Base-by-base conservation (phyloP, 92 coral and sea anemone species). In the Porites lobata region DNA sequence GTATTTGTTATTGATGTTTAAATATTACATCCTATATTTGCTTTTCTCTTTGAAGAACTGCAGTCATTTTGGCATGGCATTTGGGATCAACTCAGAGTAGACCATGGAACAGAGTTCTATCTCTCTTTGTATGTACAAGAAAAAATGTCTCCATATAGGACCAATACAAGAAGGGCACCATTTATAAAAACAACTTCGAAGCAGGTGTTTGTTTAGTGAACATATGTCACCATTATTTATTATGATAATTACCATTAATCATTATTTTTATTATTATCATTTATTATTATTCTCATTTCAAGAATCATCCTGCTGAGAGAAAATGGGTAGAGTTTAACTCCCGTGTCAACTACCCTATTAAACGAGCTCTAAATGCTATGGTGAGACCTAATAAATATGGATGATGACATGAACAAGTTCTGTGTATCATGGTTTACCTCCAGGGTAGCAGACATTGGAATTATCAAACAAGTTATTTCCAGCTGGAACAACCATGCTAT, bases 51-150 rank as follows among this genome's bases (percentile, higher is more conserved):
- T 71, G 18, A 79, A 78, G 26, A 47, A 24, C 84, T 54, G 90
- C 86, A 10, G 77, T 83, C 59, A 9, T 90, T 90, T 15, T 81
- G 84, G 65, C 80, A 68, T 69, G 78, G 13, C 14, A 75, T 92
- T 71, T 92, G 93, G 95, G 93, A 92, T 82, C 95, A 92, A 81
- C 19, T 85, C 22, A 72, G 92, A 56, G 91, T 92, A 13, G 95
- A 92, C 68, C 92, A 84, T 76, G 95, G 95, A 52, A 85, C 82
- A 69, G 92, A 92, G 81, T 92, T 92, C 71, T 89, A 89, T 77
- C 59, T 54, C 59, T 54, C 59, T 13, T 54, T 54, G 14, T 54
- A 54, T 77, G 57, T 82, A 72, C 94, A 91, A 78, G 75, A 87
- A 22, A 82, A 57, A 82, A 54, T 87, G 59, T 54, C 59, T 9